Conservation (phyloP, 1,140 invertebrate species). For the Macrostomum lignano region DNA sequence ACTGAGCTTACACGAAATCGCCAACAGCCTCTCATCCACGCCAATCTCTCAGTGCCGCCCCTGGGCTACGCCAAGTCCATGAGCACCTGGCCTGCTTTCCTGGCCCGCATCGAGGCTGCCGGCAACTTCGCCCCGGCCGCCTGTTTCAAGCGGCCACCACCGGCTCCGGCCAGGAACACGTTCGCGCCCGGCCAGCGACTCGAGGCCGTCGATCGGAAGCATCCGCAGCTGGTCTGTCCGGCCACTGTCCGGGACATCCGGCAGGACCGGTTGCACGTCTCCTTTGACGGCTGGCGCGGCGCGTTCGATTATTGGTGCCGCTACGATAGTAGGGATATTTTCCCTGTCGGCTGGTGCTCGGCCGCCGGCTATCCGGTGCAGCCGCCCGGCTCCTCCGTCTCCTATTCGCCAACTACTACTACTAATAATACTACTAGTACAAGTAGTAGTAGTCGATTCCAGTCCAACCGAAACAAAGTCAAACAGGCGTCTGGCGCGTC, state of each 20-base stretch:
- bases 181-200: conserved; percentile 59
- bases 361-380: conserved; percentile 68
- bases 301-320: conserved; percentile 89
- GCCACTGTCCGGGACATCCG: conserved; percentile 67
- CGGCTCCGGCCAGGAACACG: conserved; percentile 47
- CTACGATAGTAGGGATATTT: conserved; percentile 73
- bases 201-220: conserved; percentile 85
- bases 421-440: too few relatives aligned
- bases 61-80: too few relatives aligned
- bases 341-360: conserved; percentile 78
- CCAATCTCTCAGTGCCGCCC: too few relatives aligned
- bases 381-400: too few relatives aligned
- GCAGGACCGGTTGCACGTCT: conserved; percentile 67
- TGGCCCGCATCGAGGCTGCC: neutral
- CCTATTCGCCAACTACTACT: too few relatives aligned
- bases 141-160: too few relatives aligned
- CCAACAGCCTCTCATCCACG: too few relatives aligned
- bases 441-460: too few relatives aligned
- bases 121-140: neutral
- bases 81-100: too few relatives aligned
- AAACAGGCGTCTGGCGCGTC: too few relatives aligned
- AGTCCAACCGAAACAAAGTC: too few relatives aligned
- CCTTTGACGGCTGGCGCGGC: conserved; percentile 84
- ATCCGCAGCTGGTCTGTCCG: conserved; percentile 73
- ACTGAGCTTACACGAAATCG: too few relatives aligned